Percentiles rank a stretch among this genome's conserved stretches.
Evolutionary conservation across 2,113 vertebrate genomes (phyloP).

Genomic region (Entomyzon cyanotis): DNA sequence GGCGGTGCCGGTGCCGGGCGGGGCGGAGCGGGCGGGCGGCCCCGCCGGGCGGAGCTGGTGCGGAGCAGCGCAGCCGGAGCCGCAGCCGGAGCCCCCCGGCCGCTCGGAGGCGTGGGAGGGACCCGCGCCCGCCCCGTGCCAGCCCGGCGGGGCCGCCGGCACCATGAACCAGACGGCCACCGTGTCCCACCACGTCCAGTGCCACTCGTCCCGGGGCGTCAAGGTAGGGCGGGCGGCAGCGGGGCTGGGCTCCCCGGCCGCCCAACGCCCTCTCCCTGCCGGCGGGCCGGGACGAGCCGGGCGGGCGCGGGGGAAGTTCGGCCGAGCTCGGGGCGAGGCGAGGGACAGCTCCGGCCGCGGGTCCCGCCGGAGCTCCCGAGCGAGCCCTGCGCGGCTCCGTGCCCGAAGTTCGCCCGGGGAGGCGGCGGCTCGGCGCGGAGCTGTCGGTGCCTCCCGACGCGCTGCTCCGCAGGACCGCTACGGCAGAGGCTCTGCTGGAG

Average conservation of each 20-base stretch:
- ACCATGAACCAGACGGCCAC: slow-evolving; percentile 90
- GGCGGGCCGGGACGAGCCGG: too few species aligned
- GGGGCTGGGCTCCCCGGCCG: neutral
- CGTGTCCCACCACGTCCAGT: slow-evolving; percentile 88
- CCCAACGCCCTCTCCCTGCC: too few species aligned
- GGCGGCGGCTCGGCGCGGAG: neutral
- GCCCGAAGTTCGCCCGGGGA: neutral
- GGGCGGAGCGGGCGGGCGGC: too few species aligned
- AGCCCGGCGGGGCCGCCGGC: slow-evolving; percentile 27
- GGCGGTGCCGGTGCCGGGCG: too few species aligned
- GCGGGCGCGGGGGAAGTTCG: neutral
- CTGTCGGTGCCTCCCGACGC: rapidly evolving
- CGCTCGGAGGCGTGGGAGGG: neutral
- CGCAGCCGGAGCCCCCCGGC: neutral
- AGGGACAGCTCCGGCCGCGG: neutral
- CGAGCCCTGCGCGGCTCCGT: too few species aligned
- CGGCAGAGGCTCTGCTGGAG: neutral
- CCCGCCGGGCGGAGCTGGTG: too few species aligned
- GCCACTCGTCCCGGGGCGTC: slow-evolving; percentile 80
- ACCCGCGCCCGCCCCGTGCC: neutral
- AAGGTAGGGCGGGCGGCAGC: slow-evolving; percentile 75
- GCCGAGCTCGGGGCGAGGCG: neutral
- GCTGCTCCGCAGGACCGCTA: rapidly evolving
- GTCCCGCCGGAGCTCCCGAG: neutral
- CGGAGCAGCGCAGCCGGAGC: too few species aligned